These are phyloP conservation scores for Vimba vimba DNA, from an alignment of 2,113 vertebrate species.

Conservation along the genomic window DNA sequence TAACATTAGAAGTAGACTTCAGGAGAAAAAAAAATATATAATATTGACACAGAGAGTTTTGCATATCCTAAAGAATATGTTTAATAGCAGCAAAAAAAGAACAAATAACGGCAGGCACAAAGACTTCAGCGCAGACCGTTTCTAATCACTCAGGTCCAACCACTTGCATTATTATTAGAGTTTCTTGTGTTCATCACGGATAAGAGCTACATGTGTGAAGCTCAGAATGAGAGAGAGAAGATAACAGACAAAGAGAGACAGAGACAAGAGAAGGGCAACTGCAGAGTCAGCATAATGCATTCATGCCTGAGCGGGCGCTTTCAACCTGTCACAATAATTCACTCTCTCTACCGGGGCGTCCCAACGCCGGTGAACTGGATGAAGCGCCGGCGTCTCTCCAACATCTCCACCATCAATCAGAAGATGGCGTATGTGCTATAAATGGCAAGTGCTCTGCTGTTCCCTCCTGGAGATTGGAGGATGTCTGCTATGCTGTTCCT, in stretches of 20 bases:
- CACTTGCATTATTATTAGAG: conserved; percentile 21
- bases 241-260: neutral
- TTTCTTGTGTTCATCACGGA: conserved; percentile 41
- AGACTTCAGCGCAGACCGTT: neutral
- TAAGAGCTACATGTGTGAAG: conserved; percentile 3
- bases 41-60: neutral
- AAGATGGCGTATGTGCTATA: neutral
- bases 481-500: neutral
- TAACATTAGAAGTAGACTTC: neutral
- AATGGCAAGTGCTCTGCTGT: conserved; percentile 30
- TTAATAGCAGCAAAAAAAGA: neutral
- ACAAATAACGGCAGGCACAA: neutral
- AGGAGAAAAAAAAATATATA: neutral
- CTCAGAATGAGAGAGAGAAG: neutral
- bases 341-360: conserved; percentile 32
- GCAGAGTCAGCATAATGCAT: conserved; percentile 31
- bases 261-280: conserved; percentile 14
- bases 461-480: neutral
- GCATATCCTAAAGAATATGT: neutral
- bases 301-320: neutral
- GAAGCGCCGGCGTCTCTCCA: neutral
- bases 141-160: conserved; percentile 32
- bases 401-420: conserved; percentile 42
- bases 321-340: conserved; percentile 39
- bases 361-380: conserved; percentile 11